Conservation (phyloP, 2,113 vertebrate species). For the Lichenostomus cassidix region DNA sequence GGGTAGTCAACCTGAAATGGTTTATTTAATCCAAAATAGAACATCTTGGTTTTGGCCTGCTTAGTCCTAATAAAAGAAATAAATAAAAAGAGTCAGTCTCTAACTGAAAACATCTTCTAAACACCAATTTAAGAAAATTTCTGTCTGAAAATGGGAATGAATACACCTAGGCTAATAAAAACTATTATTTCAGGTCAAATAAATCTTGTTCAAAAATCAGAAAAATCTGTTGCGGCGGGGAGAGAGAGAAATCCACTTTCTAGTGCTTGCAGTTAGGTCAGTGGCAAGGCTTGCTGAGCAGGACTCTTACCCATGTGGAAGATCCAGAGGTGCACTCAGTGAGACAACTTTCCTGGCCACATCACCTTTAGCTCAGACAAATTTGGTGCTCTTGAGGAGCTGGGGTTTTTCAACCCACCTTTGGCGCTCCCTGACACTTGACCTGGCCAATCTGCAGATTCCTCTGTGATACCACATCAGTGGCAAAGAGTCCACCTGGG, state of each 20-base stretch:
- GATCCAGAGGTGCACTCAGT: not conserved
- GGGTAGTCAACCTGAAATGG: constrained; percentile 45
- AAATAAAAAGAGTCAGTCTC: not conserved
- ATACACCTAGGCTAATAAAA: not conserved
- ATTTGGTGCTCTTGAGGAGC: not conserved
- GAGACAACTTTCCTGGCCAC: not conserved
- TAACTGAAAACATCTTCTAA: constrained; percentile 50
- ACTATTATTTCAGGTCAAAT: not conserved
- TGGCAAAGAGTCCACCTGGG: not conserved
- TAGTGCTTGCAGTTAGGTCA: not conserved
- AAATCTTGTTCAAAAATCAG: not conserved
- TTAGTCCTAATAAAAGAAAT: constrained; percentile 45
- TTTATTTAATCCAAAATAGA: constrained; percentile 50
- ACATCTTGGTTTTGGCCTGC: constrained; percentile 15
- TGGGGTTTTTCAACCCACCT: not conserved
- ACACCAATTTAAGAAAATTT: not conserved
- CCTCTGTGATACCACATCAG: accelerated
- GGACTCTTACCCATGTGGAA: not conserved
- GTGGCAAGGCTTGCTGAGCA: not conserved
- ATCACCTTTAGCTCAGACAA: not conserved
- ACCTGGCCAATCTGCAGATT: accelerated
- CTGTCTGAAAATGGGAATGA: not conserved
- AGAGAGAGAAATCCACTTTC: not conserved
- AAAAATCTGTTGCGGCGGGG: not conserved
- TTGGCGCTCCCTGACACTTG: not conserved